These are phyloP conservation scores for Hypothenemus hampei DNA, from an alignment of 1,140 invertebrate genomes.

Conservation along the genomic window DNA sequence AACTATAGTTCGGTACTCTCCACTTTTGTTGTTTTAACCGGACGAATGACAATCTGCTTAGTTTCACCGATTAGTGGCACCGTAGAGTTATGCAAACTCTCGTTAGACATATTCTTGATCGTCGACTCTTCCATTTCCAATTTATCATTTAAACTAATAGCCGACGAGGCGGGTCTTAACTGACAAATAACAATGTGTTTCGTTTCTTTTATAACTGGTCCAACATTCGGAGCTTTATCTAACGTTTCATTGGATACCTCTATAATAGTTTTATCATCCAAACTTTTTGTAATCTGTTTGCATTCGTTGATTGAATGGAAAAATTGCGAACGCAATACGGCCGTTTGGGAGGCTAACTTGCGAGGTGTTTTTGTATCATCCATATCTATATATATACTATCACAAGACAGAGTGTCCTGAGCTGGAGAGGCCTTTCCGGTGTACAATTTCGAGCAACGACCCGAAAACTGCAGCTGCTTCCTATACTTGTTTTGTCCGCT, in stretches of 20 bases:
- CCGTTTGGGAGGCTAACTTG: conserved; percentile 36
- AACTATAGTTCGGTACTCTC: conserved; percentile 20
- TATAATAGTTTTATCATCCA: conserved; percentile 42
- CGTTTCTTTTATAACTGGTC: conserved; percentile 18
- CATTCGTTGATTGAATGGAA: conserved; percentile 38
- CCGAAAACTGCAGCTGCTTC: conserved; percentile 43
- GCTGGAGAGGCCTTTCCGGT: conserved; percentile 20
- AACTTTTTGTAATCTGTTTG: conserved; percentile 35
- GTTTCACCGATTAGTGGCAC: conserved; percentile 12
- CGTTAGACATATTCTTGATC: conserved; percentile 1
- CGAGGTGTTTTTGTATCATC: conserved; percentile 34
- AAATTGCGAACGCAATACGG: conserved; percentile 40
- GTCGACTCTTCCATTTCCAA: conserved; percentile 3
- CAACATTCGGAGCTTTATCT: conserved; percentile 34
- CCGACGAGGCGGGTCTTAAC: conserved; percentile 20
- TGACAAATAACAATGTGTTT: conserved; percentile 25
- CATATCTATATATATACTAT: conserved; percentile 42
- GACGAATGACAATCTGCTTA: conserved; percentile 11
- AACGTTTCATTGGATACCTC: conserved; percentile 42
- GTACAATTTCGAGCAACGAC: conserved; percentile 27
- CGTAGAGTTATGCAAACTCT: conserved; percentile 16
- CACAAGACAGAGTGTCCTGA: conserved; percentile 39
- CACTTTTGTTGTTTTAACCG: conserved; percentile 3
- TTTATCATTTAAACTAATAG: conserved; percentile 13
- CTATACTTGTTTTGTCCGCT: conserved; percentile 41